phyloP scores from a whole-genome alignment of 2,888 invertebrate species.

The Neocrepidodera transversa region DNA sequence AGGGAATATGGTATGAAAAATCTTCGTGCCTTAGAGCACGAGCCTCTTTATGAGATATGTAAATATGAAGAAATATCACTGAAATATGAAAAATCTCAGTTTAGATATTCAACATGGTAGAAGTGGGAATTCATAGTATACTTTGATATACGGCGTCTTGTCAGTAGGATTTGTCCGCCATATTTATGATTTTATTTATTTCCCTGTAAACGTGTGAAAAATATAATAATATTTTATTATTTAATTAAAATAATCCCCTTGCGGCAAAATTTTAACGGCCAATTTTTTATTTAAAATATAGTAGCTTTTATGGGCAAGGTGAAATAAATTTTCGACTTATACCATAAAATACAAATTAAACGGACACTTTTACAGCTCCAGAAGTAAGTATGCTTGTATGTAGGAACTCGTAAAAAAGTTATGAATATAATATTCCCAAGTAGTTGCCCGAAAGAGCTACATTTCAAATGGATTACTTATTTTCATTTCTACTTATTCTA shows the following conservation, averaged over 20 bases:
- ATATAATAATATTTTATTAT: no score
- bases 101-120: constrained; percentile 52
- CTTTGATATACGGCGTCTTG: constrained; percentile 50
- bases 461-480: no score
- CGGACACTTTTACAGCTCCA: not conserved
- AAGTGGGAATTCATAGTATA: constrained; percentile 53
- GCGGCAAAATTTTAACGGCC: no score
- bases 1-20: constrained; percentile 53
- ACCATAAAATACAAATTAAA: not conserved
- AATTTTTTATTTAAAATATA: no score
- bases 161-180: constrained; percentile 44
- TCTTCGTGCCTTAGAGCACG: constrained; percentile 52
- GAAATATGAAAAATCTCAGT: constrained; percentile 56
- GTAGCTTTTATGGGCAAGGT: not conserved
- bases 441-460: no score
- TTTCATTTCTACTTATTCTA: no score
- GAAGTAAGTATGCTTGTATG: not conserved
- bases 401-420: not conserved
- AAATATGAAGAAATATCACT: constrained; percentile 57
- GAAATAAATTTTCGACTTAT: not conserved
- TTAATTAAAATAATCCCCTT: no score
- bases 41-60: constrained; percentile 57
- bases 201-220: constrained; percentile 1
- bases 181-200: constrained; percentile 12
- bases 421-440: constrained; percentile 1